These are phyloP conservation scores for Sigmodon hispidus DNA, from an alignment of 2,113 vertebrate genomes.

Conservation along the genomic window DNA sequence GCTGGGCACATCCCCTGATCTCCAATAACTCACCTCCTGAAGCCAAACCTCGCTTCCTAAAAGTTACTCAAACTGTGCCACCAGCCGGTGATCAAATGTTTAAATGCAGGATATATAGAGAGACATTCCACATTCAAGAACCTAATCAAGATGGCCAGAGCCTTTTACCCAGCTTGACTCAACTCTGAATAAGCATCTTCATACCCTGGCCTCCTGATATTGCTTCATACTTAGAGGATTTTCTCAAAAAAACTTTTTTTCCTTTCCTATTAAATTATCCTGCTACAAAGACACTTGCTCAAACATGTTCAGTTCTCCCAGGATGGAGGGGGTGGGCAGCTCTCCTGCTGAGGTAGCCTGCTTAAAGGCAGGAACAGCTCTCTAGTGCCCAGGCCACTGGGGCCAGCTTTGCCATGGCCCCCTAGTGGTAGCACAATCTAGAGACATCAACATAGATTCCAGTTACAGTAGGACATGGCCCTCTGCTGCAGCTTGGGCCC, in stretches of 20 bases:
- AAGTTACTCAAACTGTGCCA: background rate
- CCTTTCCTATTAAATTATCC: background rate
- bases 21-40: background rate
- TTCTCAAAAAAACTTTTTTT: conserved; percentile 21
- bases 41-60: background rate
- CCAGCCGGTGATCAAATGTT: background rate
- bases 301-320: background rate
- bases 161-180: too few relatives aligned
- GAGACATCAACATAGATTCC: background rate
- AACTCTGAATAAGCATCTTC: background rate
- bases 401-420: too few relatives aligned
- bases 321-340: background rate
- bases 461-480: background rate
- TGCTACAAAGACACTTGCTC: background rate
- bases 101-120: background rate
- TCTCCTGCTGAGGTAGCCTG: background rate
- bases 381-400: background rate
- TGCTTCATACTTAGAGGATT: background rate
- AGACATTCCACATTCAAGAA: background rate
- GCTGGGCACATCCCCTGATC: too few relatives aligned
- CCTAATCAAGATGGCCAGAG: background rate
- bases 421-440: background rate
- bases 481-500: background rate
- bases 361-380: background rate
- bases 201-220: background rate